Evolutionary conservation across 2,113 vertebrate genomes (phyloP).

Genomic region (Hippopotamus amphibius): DNA sequence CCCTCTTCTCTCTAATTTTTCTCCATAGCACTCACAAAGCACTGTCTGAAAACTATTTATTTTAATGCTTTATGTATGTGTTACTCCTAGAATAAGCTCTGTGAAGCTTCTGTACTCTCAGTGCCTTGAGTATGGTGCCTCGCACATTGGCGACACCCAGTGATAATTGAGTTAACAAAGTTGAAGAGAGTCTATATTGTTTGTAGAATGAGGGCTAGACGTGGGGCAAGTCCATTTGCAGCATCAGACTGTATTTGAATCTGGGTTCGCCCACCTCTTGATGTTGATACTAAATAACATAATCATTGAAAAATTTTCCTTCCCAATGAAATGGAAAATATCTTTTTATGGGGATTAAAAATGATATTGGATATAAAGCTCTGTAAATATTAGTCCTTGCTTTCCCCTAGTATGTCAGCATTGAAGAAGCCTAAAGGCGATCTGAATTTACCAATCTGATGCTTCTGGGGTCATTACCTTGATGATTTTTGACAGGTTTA

Average conservation of each 20-base stretch:
- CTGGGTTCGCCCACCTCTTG: background rate
- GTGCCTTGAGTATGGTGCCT: background rate
- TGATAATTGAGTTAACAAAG: background rate
- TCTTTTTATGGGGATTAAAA: background rate
- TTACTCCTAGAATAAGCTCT: background rate
- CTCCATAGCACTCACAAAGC: background rate
- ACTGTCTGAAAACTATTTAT: background rate
- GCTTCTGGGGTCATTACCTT: slow-evolving; percentile 25
- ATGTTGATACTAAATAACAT: background rate
- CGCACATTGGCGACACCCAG: background rate
- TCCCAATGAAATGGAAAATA: background rate
- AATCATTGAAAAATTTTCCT: background rate
- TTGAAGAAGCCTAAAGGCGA: background rate
- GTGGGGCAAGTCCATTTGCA: background rate
- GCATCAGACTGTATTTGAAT: background rate
- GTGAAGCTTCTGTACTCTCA: background rate
- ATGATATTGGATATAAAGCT: background rate
- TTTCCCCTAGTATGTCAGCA: background rate
- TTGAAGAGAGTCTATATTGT: too few species aligned
- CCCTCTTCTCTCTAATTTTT: background rate
- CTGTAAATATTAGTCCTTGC: background rate
- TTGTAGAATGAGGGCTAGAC: background rate
- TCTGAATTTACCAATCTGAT: background rate
- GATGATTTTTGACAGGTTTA: slow-evolving; percentile 37
- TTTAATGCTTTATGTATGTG: background rate